Percentiles rank a stretch among this genome's conserved stretches.
Evolutionary conservation across 30 jellyfish, hydroid and myxozoan species (phyloP).

Genomic region (Pseudorhiza aurosa): DNA sequence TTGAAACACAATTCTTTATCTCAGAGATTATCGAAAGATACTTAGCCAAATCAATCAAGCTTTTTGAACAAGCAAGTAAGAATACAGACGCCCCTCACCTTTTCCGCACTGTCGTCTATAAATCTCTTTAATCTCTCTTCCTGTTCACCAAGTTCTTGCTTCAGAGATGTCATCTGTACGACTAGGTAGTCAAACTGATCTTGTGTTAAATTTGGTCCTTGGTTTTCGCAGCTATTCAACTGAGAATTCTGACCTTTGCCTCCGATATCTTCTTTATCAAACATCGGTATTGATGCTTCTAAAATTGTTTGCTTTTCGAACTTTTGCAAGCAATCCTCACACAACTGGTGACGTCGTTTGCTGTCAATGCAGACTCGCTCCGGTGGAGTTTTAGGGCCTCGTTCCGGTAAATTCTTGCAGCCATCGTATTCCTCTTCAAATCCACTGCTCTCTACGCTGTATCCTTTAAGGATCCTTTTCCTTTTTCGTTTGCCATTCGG

Average conservation of each 20-base stretch:
- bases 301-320: slow-evolving; percentile 8
- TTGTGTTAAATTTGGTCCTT: slow-evolving; percentile 15
- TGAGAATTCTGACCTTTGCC: background rate
- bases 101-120: slow-evolving; percentile 58
- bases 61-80: too few species aligned
- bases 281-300: slow-evolving; percentile 2
- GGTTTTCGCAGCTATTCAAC: background rate
- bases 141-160: slow-evolving; percentile 68
- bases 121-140: slow-evolving; percentile 47
- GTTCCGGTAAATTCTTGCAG: slow-evolving; percentile 31
- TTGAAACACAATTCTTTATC: too few species aligned
- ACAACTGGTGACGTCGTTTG: background rate
- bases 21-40: too few species aligned
- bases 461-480: slow-evolving; percentile 29
- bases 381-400: background rate
- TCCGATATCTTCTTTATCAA: background rate
- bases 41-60: too few species aligned
- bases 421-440: slow-evolving; percentile 88
- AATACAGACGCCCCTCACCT: slow-evolving; percentile 32
- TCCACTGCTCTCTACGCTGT: slow-evolving; percentile 97
- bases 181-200: slow-evolving; percentile 76
- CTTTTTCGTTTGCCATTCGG: background rate
- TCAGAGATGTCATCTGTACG: slow-evolving; percentile 72
- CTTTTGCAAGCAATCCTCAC: slow-evolving; percentile 7
- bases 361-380: background rate